Percentiles rank a stretch among this genome's conserved stretches.
phyloP scores from a whole-genome alignment of 2,888 invertebrate genomes.

The Euplagia quadripunctaria region DNA sequence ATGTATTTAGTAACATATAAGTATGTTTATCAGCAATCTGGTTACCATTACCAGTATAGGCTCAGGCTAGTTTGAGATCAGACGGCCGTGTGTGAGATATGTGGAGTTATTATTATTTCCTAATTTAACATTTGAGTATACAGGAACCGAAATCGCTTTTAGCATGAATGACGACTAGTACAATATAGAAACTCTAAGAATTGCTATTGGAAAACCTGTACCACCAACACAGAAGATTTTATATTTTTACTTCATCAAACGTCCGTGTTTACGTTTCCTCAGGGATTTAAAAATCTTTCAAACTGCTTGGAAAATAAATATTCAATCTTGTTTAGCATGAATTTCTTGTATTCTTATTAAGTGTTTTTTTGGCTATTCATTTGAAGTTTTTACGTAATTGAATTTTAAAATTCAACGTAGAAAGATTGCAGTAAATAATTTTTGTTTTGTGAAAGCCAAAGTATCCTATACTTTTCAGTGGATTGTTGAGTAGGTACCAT shows the following conservation, averaged over 20 bases:
- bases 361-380: conserved; percentile 9
- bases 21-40: too few relatives aligned
- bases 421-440: not conserved
- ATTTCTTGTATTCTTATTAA: conserved; percentile 10
- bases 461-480: too few relatives aligned
- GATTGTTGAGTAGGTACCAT: too few relatives aligned
- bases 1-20: too few relatives aligned
- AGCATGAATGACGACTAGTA: not conserved
- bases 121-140: not conserved
- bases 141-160: not conserved
- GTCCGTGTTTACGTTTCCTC: not conserved
- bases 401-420: not conserved
- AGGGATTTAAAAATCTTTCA: conserved; percentile 1
- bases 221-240: conserved; percentile 1
- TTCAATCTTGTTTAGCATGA: conserved; percentile 9
- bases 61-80: too few relatives aligned
- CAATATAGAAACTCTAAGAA: not conserved
- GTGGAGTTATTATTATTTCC: too few relatives aligned
- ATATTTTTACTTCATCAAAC: conserved; percentile 6
- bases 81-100: too few relatives aligned
- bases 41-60: too few relatives aligned
- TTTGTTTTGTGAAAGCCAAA: too few relatives aligned
- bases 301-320: conserved; percentile 1
- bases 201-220: not conserved
- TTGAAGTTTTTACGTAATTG: conserved; percentile 7